Conservation (phyloP, 2,797 vertebrate genomes). For the Pipistrellus pipistrellus region DNA sequence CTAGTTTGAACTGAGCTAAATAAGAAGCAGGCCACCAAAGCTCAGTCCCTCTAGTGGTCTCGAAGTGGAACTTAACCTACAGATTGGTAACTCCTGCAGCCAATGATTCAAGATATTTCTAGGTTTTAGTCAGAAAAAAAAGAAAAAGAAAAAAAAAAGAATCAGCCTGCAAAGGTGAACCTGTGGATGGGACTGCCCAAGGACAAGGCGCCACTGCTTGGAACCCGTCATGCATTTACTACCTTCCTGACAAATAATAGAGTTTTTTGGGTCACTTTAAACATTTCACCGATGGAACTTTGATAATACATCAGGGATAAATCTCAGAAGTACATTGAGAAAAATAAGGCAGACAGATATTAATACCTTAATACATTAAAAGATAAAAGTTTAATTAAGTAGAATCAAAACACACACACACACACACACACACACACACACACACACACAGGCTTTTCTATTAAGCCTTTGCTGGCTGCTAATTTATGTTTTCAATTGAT, state of each 20-base stretch:
- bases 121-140: neutral
- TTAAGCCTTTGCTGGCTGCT: neutral
- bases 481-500: neutral
- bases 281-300: neutral
- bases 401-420: neutral
- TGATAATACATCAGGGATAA: neutral
- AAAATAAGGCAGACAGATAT: neutral
- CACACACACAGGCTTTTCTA: neutral
- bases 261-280: neutral
- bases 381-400: neutral
- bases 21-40: neutral
- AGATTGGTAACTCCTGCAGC: neutral
- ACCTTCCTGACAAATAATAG: constrained; percentile 17
- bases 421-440: too few relatives aligned
- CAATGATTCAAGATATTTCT: neutral
- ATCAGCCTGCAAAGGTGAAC: neutral
- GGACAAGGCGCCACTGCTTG: neutral
- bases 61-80: neutral
- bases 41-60: constrained; percentile 35
- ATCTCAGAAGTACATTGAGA: neutral
- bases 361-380: neutral
- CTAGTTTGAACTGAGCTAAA: neutral
- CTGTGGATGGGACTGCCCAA: neutral
- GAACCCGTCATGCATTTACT: neutral
- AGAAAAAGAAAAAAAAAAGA: neutral